Percentiles rank a stretch among this genome's conserved stretches.
Evolutionary conservation across 2,888 invertebrate genomes (phyloP).

Genomic region (Julus scandinavius): DNA sequence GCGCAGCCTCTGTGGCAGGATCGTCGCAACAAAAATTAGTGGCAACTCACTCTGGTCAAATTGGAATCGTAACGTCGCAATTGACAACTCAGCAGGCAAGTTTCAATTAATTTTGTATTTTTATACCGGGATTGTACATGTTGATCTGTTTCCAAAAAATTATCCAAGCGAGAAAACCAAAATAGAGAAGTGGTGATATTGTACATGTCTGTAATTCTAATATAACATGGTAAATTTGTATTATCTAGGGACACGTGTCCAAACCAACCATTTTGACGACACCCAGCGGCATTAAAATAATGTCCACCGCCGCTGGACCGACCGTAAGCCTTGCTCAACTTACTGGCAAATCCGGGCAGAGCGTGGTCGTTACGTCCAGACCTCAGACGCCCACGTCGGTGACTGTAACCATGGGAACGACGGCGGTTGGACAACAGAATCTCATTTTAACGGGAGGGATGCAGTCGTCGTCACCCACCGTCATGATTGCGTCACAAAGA

Average conservation of each 20-base stretch:
- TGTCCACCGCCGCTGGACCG: conserved; percentile 49
- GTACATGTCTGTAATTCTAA: too few relatives aligned
- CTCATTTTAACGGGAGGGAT: conserved; percentile 56
- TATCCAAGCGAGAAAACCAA: too few relatives aligned
- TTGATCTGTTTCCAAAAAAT: too few relatives aligned
- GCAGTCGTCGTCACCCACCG: conserved; percentile 55
- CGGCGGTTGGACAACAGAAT: conserved; percentile 51
- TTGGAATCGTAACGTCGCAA: conserved; percentile 57
- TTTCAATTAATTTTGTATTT: neutral
- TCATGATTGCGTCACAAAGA: conserved; percentile 57
- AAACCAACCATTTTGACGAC: conserved; percentile 57
- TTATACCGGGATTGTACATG: neutral
- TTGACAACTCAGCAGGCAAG: conserved; percentile 56
- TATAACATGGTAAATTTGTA: neutral
- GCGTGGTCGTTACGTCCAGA: conserved; percentile 56
- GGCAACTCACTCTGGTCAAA: conserved; percentile 56
- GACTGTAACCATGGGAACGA: conserved; percentile 53
- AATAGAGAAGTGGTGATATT: too few relatives aligned
- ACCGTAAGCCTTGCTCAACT: conserved; percentile 56
- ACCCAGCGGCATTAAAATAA: conserved; percentile 57
- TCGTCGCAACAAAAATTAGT: conserved; percentile 57
- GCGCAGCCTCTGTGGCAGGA: conserved; percentile 54
- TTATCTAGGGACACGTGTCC: conserved; percentile 49
- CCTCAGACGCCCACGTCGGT: conserved; percentile 47
- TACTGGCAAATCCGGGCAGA: conserved; percentile 55